phyloP scores from a whole-genome alignment of 2,797 vertebrate genomes.

The Fistularia tabacaria region DNA sequence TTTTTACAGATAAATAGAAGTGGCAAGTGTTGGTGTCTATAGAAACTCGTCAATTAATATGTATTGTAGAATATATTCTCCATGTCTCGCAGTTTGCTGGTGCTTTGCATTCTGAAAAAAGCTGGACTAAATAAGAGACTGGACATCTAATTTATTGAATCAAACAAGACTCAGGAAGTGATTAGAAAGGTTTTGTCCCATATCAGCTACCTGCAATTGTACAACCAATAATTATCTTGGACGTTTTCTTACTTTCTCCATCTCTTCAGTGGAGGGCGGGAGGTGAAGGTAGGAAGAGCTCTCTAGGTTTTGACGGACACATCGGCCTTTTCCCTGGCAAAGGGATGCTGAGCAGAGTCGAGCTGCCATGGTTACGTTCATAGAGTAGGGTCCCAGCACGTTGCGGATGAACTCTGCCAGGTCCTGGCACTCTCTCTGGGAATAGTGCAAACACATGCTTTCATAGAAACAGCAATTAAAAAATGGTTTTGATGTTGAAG shows the following conservation, averaged over 20 bases:
- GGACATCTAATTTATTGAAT: no score
- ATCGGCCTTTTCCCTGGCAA: slow-evolving; percentile 78
- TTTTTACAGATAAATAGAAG: no score
- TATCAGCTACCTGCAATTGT: background rate
- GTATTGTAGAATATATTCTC: no score
- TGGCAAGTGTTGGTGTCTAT: no score
- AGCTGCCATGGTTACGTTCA: slow-evolving; percentile 77
- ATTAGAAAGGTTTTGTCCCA: no score
- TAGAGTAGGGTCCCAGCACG: slow-evolving; percentile 75
- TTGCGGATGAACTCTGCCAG: slow-evolving; percentile 69
- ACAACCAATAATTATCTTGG: slow-evolving; percentile 10
- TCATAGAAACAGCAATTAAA: background rate
- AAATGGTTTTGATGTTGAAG: background rate
- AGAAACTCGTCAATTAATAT: no score
- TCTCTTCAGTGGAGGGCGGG: slow-evolving; percentile 38
- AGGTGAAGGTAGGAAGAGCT: slow-evolving; percentile 76
- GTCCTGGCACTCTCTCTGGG: slow-evolving; percentile 77
- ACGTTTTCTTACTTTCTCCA: slow-evolving; percentile 50
- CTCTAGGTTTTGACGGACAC: slow-evolving; percentile 71
- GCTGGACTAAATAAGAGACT: no score
- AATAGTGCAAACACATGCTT: background rate
- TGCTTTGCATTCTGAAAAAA: no score
- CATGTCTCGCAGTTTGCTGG: no score
- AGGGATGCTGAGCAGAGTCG: slow-evolving; percentile 74
- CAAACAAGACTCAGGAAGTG: background rate